Base-by-base conservation (phyloP, 2,888 invertebrate species). In the Pasiphila rectangulata region DNA sequence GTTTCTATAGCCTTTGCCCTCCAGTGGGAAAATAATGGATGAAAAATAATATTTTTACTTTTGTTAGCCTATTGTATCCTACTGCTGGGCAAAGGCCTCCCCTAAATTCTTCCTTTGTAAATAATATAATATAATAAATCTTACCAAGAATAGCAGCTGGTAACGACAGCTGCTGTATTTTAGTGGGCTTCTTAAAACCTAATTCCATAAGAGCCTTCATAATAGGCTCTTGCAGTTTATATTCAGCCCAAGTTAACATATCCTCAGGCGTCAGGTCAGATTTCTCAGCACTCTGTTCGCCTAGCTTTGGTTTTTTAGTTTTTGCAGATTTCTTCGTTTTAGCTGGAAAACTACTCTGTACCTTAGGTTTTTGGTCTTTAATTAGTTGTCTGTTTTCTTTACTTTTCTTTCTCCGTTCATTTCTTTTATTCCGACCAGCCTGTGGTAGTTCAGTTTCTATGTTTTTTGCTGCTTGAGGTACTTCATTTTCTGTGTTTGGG, bases 71-170 rank as follows among this genome's bases (percentile, higher is more conserved):
- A n/a, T n/a, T n/a, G n/a, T n/a, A n/a, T n/a, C n/a, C n/a, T n/a
- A n/a, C n/a, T n/a, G n/a, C n/a, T n/a, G n/a, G n/a, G n/a, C n/a
- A n/a, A n/a, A n/a, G n/a, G n/a, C n/a, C n/a, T n/a, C n/a, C n/a
- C n/a, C n/a, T n/a, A n/a, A n/a, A n/a, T n/a, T n/a, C n/a, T n/a
- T n/a, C n/a, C n/a, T n/a, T n/a, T n/a, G n/a, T n/a, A n/a, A n/a
- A n/a, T n/a, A 21, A 6, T 21, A 21, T 21, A 6, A 21, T 7
- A 21, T 6, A 21, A 23, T 15, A 13, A 9, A 19, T 32, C 29
- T 61, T 75, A 91, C 96, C 98, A 70, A 94, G 90, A 63, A 98
- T 93, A 21, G 98, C 96, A 34, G 96, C 91, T 0, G 96, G 95
- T 27, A 98, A 82, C 0, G 94, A 92, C 49, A 94, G 70, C 12